A percentile compares a stretch with the other conserved stretches of the same genome.
Conservation (phyloP, 1,140 invertebrate species). For the Pachypeltis micranthus region DNA sequence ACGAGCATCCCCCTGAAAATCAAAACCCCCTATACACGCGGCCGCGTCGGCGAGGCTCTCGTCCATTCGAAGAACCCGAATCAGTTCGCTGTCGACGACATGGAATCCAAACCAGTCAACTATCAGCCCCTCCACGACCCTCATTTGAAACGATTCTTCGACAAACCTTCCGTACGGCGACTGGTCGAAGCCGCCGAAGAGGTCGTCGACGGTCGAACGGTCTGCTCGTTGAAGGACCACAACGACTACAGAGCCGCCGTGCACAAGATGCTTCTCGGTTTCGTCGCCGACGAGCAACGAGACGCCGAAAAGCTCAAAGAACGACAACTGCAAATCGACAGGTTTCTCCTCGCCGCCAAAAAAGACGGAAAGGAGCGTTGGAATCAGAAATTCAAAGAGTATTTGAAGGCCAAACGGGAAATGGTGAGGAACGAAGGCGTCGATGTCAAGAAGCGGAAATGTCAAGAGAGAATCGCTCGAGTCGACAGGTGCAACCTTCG, state of each 20-base stretch:
- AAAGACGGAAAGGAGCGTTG: background rate
- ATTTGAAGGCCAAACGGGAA: background rate
- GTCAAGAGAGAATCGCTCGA: background rate
- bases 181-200: background rate
- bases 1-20: background rate
- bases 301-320: background rate
- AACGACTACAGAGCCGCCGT: background rate
- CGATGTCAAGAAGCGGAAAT: background rate
- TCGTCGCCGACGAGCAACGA: background rate
- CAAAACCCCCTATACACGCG: background rate
- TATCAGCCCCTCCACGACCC: background rate
- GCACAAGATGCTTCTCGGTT: background rate
- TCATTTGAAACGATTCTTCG: background rate
- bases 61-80: background rate
- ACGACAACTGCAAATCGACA: background rate
- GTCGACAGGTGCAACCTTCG: background rate
- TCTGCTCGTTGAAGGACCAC: background rate
- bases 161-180: background rate
- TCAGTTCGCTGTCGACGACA: background rate
- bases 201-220: background rate
- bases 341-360: background rate
- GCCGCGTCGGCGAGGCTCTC: background rate
- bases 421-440: background rate
- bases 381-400: background rate
- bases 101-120: background rate